Base-by-base conservation (phyloP, 2,113 vertebrate genomes). In the Uropsilus gracilis region DNA sequence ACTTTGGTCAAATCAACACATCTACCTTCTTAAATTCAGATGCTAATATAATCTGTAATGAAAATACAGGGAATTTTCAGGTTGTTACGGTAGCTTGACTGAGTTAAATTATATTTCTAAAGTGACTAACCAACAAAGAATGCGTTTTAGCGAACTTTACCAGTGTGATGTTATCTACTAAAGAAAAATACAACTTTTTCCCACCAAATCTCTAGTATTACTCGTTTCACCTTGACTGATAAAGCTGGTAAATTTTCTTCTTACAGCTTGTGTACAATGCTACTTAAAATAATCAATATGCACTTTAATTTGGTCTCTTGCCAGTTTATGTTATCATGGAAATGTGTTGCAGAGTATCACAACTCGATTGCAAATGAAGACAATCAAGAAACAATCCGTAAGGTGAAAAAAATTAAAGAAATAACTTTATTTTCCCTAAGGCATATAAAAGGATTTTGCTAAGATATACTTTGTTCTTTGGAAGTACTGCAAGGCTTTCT, bases 341-440 rank as follows among this genome's bases (percentile, higher is more conserved):
- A 89, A 83, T 69, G 28, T n/a, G 5, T 69, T 92, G 88, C 30
- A 86, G 69, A 42, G 46, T 42, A 46, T 57, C 91, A 6, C 71
- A 90, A 18, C 16, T 83, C 57, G 72, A 64, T 76, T 87, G 32
- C 5, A 93, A 84, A 94, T 89, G n/a, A 88, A 93, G 69, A 80
- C 5, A 61, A n/a, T n/a, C n/a, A n/a, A n/a, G 63, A 83, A 95
- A 91, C 13, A 68, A 55, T 26, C 30, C 73, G 6, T 24, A 69
- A 50, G 42, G 10, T 14, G n/a, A 3, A n/a, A 14, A 32, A 63
- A 4, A 57, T 91, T 28, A 73, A 83, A 94, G 17, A 5, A 39
- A n/a, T 89, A 17, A 46, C 55, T 92, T 73, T 89, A 12, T 48
- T 82, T 32, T 72, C 42, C 30, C 2, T 55, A 42, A 7, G 4